These are phyloP conservation scores for Lampris megalopsis DNA, from an alignment of 2,113 vertebrate species.

Conservation along the genomic window DNA sequence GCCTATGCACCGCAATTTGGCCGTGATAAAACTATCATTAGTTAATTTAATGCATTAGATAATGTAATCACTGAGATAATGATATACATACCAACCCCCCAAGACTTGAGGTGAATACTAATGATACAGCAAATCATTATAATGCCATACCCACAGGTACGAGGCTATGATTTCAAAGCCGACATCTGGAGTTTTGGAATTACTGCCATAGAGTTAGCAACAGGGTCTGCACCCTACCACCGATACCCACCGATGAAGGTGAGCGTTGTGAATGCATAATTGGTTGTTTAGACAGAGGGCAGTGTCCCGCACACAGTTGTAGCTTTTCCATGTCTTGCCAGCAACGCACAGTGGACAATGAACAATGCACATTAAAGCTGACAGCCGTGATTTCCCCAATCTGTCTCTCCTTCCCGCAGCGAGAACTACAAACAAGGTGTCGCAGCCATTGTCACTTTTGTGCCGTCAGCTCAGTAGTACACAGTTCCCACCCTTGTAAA, in stretches of 20 bases:
- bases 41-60: neutral
- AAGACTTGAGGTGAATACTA: neutral
- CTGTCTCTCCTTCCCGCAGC: no score
- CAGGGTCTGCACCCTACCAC: constrained; percentile 97
- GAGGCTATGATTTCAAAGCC: constrained; percentile 99
- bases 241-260: constrained; percentile 99
- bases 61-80: neutral
- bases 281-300: neutral
- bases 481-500: no score
- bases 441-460: no score
- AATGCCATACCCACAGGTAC: constrained; percentile 83
- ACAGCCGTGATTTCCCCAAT: no score
- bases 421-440: no score
- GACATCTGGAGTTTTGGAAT: constrained; percentile 99
- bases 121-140: neutral
- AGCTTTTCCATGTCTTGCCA: neutral
- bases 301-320: no score
- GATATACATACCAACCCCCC: neutral
- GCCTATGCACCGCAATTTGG: neutral
- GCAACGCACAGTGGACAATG: neutral
- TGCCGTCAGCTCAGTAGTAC: no score
- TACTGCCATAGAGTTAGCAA: constrained; percentile 97
- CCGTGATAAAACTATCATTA: neutral
- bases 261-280: constrained; percentile 46
- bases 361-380: neutral